phyloP scores from a whole-genome alignment of 2,797 vertebrate genomes.

The Pteronotus mesoamericanus region DNA sequence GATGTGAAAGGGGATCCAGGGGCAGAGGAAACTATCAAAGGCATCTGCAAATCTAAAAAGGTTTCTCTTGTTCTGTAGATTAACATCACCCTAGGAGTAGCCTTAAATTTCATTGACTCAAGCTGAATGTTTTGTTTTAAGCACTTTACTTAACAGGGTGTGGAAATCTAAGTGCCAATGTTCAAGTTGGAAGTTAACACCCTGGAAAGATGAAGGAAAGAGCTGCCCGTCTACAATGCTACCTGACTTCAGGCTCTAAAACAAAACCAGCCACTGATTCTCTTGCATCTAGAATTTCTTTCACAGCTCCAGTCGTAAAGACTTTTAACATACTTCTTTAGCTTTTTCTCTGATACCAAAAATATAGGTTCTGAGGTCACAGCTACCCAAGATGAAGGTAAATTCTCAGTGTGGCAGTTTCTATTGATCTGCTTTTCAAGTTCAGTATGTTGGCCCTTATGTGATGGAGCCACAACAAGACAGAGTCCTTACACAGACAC shows the following conservation, averaged over 20 bases:
- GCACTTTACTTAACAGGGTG: constrained; percentile 54
- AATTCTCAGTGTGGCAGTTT: constrained; percentile 17
- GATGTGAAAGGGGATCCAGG: constrained; percentile 15
- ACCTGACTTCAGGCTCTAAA: neutral
- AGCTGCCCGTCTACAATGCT: neutral
- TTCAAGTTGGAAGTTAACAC: constrained; percentile 46
- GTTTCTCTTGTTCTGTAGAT: constrained; percentile 31
- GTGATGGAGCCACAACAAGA: neutral
- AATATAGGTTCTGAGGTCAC: constrained; percentile 3
- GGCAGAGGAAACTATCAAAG: constrained; percentile 24
- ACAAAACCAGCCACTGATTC: neutral
- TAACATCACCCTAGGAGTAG: neutral
- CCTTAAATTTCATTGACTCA: constrained; percentile 58
- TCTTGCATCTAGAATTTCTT: constrained; percentile 15
- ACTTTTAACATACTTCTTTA: neutral
- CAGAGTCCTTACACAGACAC: neutral
- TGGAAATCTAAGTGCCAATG: constrained; percentile 54
- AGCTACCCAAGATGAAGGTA: neutral
- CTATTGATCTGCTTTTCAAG: constrained; percentile 45
- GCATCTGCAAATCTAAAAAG: constrained; percentile 42
- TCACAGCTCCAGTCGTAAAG: neutral
- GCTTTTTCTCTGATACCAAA: constrained; percentile 46
- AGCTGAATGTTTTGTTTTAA: constrained; percentile 54
- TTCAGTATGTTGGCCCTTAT: neutral
- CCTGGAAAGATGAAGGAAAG: constrained; percentile 53